Conservation (phyloP, 2,888 invertebrate species). For the Drosophila infuscata region DNA sequence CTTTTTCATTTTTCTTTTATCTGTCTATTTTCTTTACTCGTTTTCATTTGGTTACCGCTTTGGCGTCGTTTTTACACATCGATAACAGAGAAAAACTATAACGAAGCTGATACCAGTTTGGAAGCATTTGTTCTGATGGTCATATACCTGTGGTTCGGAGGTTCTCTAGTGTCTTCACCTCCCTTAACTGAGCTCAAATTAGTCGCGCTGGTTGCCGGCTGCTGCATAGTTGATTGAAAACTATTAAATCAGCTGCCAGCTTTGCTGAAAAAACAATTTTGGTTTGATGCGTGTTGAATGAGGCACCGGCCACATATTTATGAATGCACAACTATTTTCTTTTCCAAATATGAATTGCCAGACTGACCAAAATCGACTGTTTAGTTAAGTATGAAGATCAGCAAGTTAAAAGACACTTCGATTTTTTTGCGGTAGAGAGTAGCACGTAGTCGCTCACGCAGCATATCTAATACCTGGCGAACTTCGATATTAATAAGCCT, state of each 20-base stretch:
- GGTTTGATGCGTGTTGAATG: neutral
- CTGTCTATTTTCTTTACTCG: constrained; percentile 13
- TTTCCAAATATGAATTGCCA: neutral
- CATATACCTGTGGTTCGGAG: constrained; percentile 13
- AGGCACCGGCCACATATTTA: neutral
- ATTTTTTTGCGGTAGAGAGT: too few relatives aligned
- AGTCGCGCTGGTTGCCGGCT: constrained; percentile 41
- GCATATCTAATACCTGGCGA: too few relatives aligned
- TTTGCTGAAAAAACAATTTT: constrained; percentile 13
- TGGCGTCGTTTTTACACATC: constrained; percentile 49
- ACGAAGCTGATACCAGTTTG: constrained; percentile 38
- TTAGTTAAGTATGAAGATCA: neutral
- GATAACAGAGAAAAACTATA: constrained; percentile 50
- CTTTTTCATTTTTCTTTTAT: constrained; percentile 54
- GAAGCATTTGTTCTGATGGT: constrained; percentile 11
- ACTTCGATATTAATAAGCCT: too few relatives aligned
- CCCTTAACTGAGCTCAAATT: constrained; percentile 31
- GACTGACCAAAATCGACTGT: neutral
- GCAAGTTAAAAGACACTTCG: too few relatives aligned
- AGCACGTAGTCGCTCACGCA: too few relatives aligned
- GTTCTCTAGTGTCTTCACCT: constrained; percentile 4
- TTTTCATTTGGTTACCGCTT: constrained; percentile 30
- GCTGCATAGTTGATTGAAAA: constrained; percentile 56
- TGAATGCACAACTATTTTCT: neutral
- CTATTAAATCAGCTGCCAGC: constrained; percentile 46